phyloP scores from a whole-genome alignment of 2,888 invertebrate genomes.

The Euplexia lucipara region DNA sequence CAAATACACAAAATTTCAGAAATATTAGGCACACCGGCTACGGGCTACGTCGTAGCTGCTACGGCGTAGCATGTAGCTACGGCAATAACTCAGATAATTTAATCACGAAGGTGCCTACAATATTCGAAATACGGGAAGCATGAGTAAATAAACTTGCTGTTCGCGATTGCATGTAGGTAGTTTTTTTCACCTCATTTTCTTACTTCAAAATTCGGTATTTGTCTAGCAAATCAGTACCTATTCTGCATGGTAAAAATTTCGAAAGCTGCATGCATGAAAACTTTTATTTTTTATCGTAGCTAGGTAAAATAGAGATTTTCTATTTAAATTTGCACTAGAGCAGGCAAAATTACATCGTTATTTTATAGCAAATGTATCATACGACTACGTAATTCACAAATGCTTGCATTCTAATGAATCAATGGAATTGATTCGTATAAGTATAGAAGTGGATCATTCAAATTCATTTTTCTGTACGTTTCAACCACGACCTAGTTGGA shows the following conservation, averaged over 20 bases:
- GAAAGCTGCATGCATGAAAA: background rate
- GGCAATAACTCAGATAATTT: conserved; percentile 24
- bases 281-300: background rate
- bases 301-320: background rate
- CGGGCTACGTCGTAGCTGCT: conserved; percentile 29
- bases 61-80: conserved; percentile 29
- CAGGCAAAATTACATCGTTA: background rate
- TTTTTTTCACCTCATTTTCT: conserved; percentile 17
- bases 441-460: no score
- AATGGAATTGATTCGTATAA: no score
- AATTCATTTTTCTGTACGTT: no score
- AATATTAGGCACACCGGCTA: conserved; percentile 18
- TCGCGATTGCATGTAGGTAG: conserved; percentile 3
- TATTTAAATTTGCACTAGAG: background rate
- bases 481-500: no score
- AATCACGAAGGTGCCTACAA: conserved; percentile 23
- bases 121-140: conserved; percentile 6
- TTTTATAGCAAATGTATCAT: no score
- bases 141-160: conserved; percentile 8
- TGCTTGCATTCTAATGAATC: background rate
- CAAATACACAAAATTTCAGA: conserved; percentile 16
- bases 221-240: background rate
- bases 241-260: conserved; percentile 9
- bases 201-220: background rate
- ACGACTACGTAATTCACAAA: no score